Evolutionary conservation across 2,113 vertebrate species (phyloP).

Genomic region (Planiliza haematocheilus): DNA sequence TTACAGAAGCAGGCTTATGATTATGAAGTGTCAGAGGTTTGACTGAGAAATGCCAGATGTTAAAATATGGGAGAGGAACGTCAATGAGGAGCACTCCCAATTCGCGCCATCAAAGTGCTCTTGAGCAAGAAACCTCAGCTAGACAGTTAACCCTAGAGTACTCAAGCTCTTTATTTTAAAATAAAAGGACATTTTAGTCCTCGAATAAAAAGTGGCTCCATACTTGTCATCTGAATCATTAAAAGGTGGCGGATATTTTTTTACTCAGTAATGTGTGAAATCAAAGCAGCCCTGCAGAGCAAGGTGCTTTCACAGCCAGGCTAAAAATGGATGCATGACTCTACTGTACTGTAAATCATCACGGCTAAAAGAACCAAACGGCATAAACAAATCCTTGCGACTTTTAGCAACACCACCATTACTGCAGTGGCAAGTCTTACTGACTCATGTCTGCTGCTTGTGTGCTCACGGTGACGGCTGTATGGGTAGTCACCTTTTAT

Average conservation of each 20-base stretch:
- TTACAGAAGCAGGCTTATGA: slow-evolving; percentile 28
- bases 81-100: background rate
- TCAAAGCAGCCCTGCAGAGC: slow-evolving; percentile 15
- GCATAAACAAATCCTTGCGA: background rate
- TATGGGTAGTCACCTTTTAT: too few relatives aligned
- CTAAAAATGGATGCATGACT: slow-evolving; percentile 32
- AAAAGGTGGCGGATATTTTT: slow-evolving; percentile 15
- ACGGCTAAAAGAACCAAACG: slow-evolving; percentile 39
- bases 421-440: too few relatives aligned
- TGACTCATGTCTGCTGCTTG: too few relatives aligned
- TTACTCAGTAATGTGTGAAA: slow-evolving; percentile 9
- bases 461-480: too few relatives aligned
- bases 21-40: slow-evolving; percentile 45
- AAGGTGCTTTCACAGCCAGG: slow-evolving; percentile 12
- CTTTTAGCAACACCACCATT: too few relatives aligned
- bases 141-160: slow-evolving; percentile 20
- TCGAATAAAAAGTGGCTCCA: slow-evolving; percentile 16
- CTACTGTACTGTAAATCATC: slow-evolving; percentile 29
- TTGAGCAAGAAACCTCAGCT: slow-evolving; percentile 21
- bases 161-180: slow-evolving; percentile 6
- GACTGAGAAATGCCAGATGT: slow-evolving; percentile 25
- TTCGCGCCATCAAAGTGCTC: slow-evolving; percentile 8
- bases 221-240: slow-evolving; percentile 1
- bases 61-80: background rate
- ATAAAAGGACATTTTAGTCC: background rate